Conservation (phyloP, 2,888 invertebrate genomes). For the Heteropelma amictum region DNA sequence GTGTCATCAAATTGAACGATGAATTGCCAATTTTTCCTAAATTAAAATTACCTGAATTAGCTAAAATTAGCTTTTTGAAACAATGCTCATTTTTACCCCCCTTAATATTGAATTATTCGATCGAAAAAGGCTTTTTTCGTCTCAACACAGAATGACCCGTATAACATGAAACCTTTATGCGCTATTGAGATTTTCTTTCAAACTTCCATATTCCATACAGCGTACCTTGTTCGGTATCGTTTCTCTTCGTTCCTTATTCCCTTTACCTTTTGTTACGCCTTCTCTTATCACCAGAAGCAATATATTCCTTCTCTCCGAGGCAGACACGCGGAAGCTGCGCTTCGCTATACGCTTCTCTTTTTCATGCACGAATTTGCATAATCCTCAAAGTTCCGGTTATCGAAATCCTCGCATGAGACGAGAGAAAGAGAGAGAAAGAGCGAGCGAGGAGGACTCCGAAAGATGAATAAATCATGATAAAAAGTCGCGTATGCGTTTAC, state of each 20-base stretch:
- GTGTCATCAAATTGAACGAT: too few species aligned
- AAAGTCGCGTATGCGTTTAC: conserved; percentile 25
- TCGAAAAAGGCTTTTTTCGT: too few species aligned
- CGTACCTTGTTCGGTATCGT: conserved; percentile 25
- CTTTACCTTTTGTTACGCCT: neutral
- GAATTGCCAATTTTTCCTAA: too few species aligned
- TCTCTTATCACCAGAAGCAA: conserved; percentile 45
- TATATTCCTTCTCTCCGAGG: conserved; percentile 18
- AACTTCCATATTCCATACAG: conserved; percentile 29
- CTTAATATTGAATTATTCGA: too few species aligned
- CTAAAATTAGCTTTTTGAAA: too few species aligned
- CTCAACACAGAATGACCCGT: too few species aligned
- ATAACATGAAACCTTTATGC: conserved; percentile 34
- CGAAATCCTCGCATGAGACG: too few species aligned
- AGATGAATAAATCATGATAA: conserved; percentile 32
- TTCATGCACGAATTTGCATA: conserved; percentile 43
- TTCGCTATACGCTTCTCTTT: conserved; percentile 26
- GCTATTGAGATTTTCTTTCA: conserved; percentile 37
- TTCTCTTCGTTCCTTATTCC: too few species aligned
- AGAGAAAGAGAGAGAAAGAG: too few species aligned
- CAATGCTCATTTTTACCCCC: too few species aligned
- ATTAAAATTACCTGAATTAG: too few species aligned
- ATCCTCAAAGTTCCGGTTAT: conserved; percentile 51
- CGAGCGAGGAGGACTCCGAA: neutral
- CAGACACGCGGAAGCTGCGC: conserved; percentile 27